A percentile compares a stretch with the other conserved stretches of the same genome.
phyloP scores from a whole-genome alignment of 2,113 vertebrate genomes.

The Bostrychus sinensis region DNA sequence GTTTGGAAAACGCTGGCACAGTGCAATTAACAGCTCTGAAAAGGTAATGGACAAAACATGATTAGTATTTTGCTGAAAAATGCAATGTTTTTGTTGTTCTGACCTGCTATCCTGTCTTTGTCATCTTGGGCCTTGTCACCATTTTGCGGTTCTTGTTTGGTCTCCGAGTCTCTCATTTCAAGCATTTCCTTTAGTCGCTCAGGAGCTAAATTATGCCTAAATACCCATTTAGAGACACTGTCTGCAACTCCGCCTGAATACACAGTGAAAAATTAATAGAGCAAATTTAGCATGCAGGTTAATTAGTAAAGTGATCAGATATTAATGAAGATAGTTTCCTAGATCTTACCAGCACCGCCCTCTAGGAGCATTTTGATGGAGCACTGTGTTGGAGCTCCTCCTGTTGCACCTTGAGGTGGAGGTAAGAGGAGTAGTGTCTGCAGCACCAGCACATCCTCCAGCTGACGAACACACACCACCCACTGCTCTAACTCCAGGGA shows the following conservation, averaged over 20 bases:
- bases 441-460: constrained; percentile 92
- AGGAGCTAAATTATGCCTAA: constrained; percentile 87
- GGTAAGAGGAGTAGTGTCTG: constrained; percentile 87
- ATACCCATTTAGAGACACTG: constrained; percentile 93
- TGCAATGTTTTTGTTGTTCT: not conserved
- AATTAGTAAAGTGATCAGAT: not conserved
- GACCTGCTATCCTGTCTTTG: constrained; percentile 57
- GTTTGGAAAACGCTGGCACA: constrained; percentile 89
- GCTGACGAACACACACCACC: constrained; percentile 90
- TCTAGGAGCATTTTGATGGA: constrained; percentile 90
- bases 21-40: constrained; percentile 84
- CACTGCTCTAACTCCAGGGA: constrained; percentile 96
- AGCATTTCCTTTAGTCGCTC: constrained; percentile 80
- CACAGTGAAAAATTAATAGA: not conserved
- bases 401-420: constrained; percentile 65
- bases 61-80: too few species aligned
- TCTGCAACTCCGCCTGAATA: constrained; percentile 90
- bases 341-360: constrained; percentile 87
- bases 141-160: constrained; percentile 28
- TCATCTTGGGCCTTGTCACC: constrained; percentile 29
- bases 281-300: not conserved
- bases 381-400: constrained; percentile 80
- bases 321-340: not conserved
- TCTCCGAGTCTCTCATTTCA: constrained; percentile 62
- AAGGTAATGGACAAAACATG: constrained; percentile 16